A percentile compares a stretch with the other conserved stretches of the same genome.
phyloP scores from a whole-genome alignment of 2,888 invertebrate species.

The Pimpla rufipes region DNA sequence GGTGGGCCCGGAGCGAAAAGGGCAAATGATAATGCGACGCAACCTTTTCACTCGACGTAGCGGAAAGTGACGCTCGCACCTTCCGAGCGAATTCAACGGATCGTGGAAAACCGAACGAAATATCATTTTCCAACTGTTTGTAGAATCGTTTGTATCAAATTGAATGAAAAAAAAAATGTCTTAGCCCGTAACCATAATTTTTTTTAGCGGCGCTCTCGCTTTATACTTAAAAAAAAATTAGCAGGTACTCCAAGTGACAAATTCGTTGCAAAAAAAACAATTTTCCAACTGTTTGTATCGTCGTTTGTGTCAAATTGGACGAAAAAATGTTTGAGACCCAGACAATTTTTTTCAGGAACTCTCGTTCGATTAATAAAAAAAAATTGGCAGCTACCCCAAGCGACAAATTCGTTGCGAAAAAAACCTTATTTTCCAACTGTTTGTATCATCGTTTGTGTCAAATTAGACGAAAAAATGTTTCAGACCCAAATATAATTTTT shows the following conservation, averaged over 20 bases:
- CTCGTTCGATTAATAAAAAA: too few species aligned
- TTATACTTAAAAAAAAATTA: too few species aligned
- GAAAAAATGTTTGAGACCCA: neutral
- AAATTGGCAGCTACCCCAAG: too few species aligned
- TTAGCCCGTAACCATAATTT: too few species aligned
- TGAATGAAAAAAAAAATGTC: neutral
- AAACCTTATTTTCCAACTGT: neutral
- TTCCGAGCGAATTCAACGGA: neutral
- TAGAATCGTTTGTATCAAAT: neutral
- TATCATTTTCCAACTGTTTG: neutral
- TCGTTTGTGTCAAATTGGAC: neutral
- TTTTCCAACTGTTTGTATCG: neutral
- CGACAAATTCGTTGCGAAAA: too few species aligned
- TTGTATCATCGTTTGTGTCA: neutral
- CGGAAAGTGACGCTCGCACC: neutral
- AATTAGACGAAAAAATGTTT: neutral
- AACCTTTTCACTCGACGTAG: conserved; percentile 13
- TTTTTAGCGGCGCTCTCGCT: too few species aligned
- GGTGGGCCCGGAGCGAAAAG: neutral
- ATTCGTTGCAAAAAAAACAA: too few species aligned
- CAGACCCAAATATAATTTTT: too few species aligned
- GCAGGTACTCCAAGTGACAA: too few species aligned
- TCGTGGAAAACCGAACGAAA: neutral
- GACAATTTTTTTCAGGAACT: too few species aligned
- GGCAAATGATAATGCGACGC: conserved; percentile 21